Percentiles rank a stretch among this genome's conserved stretches.
Evolutionary conservation across 2,888 invertebrate species (phyloP).

Genomic region (Cataglyphis rosenhaueri): DNA sequence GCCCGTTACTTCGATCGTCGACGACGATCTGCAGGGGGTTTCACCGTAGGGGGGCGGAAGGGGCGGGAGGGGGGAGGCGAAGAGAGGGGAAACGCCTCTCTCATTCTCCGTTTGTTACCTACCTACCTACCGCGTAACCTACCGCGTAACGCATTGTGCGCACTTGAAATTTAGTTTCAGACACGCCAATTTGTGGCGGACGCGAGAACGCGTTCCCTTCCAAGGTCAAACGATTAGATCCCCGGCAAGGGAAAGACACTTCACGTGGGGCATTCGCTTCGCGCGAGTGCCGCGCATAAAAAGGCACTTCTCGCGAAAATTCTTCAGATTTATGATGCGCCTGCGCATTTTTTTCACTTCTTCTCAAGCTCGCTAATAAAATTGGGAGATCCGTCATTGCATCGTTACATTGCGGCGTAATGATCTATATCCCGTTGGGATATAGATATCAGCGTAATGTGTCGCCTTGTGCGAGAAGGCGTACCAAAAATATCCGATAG

Average conservation of each 20-base stretch:
- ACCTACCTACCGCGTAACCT: slow-evolving; percentile 40
- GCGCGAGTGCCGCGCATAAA: not conserved
- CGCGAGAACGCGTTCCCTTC: not conserved
- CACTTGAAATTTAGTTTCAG: slow-evolving; percentile 58
- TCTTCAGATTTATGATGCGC: not conserved
- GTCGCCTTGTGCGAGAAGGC: slow-evolving; percentile 41
- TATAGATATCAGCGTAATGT: not conserved
- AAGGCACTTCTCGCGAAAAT: not conserved
- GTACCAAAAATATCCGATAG: slow-evolving; percentile 76
- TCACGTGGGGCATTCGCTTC: not conserved
- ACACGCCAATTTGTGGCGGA: slow-evolving; percentile 9
- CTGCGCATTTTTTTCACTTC: not conserved
- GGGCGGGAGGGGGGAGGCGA: not conserved
- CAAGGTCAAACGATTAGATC: not conserved
- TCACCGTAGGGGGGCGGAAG: not conserved
- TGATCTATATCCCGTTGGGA: not conserved
- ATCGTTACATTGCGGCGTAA: not conserved
- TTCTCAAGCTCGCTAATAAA: not conserved
- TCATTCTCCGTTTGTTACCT: slow-evolving; percentile 56
- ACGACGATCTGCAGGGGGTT: slow-evolving; percentile 1
- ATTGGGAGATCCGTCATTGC: not conserved
- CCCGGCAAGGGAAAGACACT: not conserved
- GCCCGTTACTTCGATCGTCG: slow-evolving; percentile 65
- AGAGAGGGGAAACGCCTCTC: slow-evolving; percentile 6
- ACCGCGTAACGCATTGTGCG: slow-evolving; percentile 51